phyloP scores from a whole-genome alignment of 2,888 invertebrate species.

The Aphidius colemani region DNA sequence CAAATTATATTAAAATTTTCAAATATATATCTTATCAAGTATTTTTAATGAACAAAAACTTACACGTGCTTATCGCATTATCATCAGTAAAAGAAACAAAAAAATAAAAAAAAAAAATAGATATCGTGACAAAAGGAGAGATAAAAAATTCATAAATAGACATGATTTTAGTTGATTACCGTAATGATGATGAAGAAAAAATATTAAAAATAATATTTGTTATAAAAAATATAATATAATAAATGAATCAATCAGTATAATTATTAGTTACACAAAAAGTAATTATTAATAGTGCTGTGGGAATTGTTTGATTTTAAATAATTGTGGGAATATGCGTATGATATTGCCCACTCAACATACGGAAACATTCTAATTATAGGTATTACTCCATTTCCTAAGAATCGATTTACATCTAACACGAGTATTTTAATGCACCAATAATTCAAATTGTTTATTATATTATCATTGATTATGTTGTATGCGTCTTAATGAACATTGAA shows the following conservation, averaged over 20 bases:
- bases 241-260: slow-evolving; percentile 20
- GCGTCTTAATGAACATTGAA: too few species aligned
- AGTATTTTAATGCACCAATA: slow-evolving; percentile 11
- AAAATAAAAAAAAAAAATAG: background rate
- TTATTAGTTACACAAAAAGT: background rate
- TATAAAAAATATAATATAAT: background rate
- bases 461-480: too few species aligned
- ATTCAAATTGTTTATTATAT: background rate
- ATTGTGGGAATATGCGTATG: slow-evolving; percentile 22
- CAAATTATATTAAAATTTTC: slow-evolving; percentile 5
- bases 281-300: slow-evolving; percentile 11
- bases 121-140: background rate
- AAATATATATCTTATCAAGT: slow-evolving; percentile 14
- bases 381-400: slow-evolving; percentile 24
- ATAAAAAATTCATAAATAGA: slow-evolving; percentile 1
- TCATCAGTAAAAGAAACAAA: too few species aligned
- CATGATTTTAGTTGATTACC: background rate
- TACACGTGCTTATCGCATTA: too few species aligned
- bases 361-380: slow-evolving; percentile 26
- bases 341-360: slow-evolving; percentile 15
- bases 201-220: too few species aligned
- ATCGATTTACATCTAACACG: slow-evolving; percentile 24
- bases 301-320: slow-evolving; percentile 22
- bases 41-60: background rate
- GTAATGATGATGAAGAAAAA: background rate